Base-by-base conservation (phyloP, 2,113 vertebrate species). In the Mastomys coucha region DNA sequence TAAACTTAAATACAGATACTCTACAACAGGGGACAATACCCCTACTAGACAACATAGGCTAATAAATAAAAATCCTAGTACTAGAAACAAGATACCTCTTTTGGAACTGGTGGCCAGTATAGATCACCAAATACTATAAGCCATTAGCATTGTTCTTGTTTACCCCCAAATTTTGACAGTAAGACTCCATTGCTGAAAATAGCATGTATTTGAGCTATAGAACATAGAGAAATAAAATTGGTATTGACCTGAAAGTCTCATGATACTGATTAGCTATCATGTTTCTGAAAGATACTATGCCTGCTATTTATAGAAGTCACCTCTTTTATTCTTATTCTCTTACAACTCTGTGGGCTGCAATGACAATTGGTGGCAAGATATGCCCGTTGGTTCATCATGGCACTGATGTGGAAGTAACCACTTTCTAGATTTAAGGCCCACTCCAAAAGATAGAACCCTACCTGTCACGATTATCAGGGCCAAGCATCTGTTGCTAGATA, bases 361-460 rank as follows among this genome's bases (percentile, higher is more conserved):
- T 16, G 31, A 84, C 7, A 42, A 28, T 5, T 63, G 80, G 22
- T 82, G 53, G 24, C 22, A 84, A 60, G 24, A 63, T 26, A 39
- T 17, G n/a, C 7, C 3, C n/a, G 9, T n/a, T 13, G 22, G 36
- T 8, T 3, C 22, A 84, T 16, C 1, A 20, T 28, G n/a, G 3
- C 56, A 84, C 26, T 28, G 24, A 42, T 42, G 56, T 84, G 24
- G 81, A 63, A 84, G 53, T 39, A 63, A 84, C 7, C 22, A 63
- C 81, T 84, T 84, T 63, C 12, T 16, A 84, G 13, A 84, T 17
- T 63, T 42, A 42, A 63, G 13, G 56, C 24, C 56, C 81, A 28
- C n/a, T 42, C n/a, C 56, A 63, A 60, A 42, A n/a, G 6, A 60
- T 14, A 24, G 12, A 39, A 82, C 36, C 31, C 51, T 58, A n/a